phyloP scores from a whole-genome alignment of 2,113 vertebrate species.

The Chaenogobius annularis region DNA sequence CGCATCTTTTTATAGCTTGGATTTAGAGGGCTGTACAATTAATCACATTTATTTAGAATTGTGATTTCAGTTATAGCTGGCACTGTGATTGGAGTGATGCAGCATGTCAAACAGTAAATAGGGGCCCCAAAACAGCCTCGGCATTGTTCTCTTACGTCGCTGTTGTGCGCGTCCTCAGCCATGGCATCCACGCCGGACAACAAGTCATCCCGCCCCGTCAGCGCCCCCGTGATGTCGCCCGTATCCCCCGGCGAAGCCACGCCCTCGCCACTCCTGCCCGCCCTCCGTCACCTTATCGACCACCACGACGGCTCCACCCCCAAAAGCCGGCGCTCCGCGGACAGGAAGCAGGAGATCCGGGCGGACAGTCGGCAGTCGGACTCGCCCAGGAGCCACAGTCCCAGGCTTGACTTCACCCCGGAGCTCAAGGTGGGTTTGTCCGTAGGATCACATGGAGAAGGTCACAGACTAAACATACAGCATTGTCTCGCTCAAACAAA shows the following conservation, averaged over 20 bases:
- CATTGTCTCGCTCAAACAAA: too few relatives aligned
- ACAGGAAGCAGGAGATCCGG: conserved; percentile 76
- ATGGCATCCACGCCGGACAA: conserved; percentile 86
- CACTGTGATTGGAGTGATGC: too few relatives aligned
- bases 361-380: conserved; percentile 65
- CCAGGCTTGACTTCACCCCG: conserved; percentile 70
- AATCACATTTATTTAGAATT: too few relatives aligned
- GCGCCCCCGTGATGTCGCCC: conserved; percentile 88
- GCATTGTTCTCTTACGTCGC: too few relatives aligned
- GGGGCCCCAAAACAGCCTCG: too few relatives aligned
- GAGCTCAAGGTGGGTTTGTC: conserved; percentile 80
- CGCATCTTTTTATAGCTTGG: too few relatives aligned
- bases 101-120: too few relatives aligned
- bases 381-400: conserved; percentile 63
- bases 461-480: too few relatives aligned
- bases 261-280: conserved; percentile 55
- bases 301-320: conserved; percentile 62
- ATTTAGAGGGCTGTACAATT: too few relatives aligned
- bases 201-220: conserved; percentile 87
- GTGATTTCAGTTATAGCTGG: too few relatives aligned
- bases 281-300: conserved; percentile 28
- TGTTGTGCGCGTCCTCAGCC: conserved; percentile 49
- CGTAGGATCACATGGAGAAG: neutral
- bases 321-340: conserved; percentile 64
- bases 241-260: conserved; percentile 76